A percentile compares a stretch with the other conserved stretches of the same genome.
Evolutionary conservation across 2,113 vertebrate genomes (phyloP).

Genomic region (Sinocyclocheilus anophthalmus): DNA sequence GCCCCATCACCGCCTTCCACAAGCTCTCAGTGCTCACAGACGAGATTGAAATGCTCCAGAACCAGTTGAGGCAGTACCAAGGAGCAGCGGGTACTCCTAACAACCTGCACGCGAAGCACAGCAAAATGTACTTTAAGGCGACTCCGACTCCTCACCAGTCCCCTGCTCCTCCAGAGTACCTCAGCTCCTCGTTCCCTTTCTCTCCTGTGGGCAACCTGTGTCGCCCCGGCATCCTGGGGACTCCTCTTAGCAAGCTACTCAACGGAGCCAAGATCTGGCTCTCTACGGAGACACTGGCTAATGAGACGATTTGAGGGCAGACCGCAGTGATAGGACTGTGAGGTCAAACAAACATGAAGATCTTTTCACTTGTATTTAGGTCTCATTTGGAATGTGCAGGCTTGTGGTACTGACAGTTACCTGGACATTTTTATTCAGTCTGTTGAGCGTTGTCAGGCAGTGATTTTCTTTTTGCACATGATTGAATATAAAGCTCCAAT

Average conservation of each 20-base stretch:
- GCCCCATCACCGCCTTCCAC: constrained; percentile 83
- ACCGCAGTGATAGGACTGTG: background rate
- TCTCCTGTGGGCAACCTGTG: constrained; percentile 92
- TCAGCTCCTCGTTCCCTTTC: constrained; percentile 94
- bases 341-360: background rate
- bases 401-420: constrained; percentile 2
- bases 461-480: constrained; percentile 53
- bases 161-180: constrained; percentile 77
- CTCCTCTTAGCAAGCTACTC: constrained; percentile 93
- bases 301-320: constrained; percentile 78
- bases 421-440: constrained; percentile 7
- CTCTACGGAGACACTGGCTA: constrained; percentile 93
- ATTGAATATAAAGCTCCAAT: constrained; percentile 54
- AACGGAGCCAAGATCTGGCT: constrained; percentile 95
- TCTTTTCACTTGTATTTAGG: constrained; percentile 30
- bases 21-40: constrained; percentile 86
- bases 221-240: constrained; percentile 86
- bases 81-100: constrained; percentile 62
- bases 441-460: background rate
- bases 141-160: constrained; percentile 59
- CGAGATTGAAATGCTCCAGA: constrained; percentile 86
- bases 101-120: constrained; percentile 65
- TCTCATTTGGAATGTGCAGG: constrained; percentile 4
- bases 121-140: constrained; percentile 88
- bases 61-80: constrained; percentile 80